Conservation (phyloP, 2,888 invertebrate species). For the Eristalinus aeneus region DNA sequence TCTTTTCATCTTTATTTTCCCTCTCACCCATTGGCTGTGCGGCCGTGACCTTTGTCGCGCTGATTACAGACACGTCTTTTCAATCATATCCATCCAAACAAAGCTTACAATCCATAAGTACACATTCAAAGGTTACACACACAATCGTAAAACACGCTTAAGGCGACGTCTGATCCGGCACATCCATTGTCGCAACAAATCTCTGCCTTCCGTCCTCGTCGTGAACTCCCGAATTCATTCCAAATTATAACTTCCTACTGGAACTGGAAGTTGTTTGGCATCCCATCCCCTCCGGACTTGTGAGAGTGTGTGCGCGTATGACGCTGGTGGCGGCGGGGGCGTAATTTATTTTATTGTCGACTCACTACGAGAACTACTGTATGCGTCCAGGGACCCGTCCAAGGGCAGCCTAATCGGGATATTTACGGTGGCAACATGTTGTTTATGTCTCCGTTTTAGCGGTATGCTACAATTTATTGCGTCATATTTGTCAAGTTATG, state of each 20-base stretch:
- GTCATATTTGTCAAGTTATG: slow-evolving; percentile 44
- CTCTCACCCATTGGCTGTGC: too few relatives aligned
- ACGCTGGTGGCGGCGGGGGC: neutral
- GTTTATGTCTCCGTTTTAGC: slow-evolving; percentile 37
- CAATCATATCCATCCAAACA: neutral
- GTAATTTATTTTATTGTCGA: slow-evolving; percentile 31
- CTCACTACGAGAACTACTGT: slow-evolving; percentile 18
- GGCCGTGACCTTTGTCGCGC: neutral
- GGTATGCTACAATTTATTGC: slow-evolving; percentile 33
- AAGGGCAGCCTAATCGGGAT: slow-evolving; percentile 31
- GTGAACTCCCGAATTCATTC: neutral
- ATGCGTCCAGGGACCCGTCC: slow-evolving; percentile 15
- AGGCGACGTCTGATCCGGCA: neutral
- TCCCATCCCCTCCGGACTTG: neutral
- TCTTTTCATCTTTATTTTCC: too few relatives aligned
- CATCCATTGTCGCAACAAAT: neutral
- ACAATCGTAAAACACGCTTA: neutral
- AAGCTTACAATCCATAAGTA: neutral
- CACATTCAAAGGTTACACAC: neutral
- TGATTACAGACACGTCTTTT: neutral
- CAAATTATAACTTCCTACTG: neutral
- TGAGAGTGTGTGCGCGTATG: neutral
- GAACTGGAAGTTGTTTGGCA: neutral
- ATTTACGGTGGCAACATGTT: slow-evolving; percentile 35
- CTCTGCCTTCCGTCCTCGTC: neutral